These are phyloP conservation scores for Pelosia muscerda DNA, from an alignment of 2,888 invertebrate genomes.

Conservation along the genomic window DNA sequence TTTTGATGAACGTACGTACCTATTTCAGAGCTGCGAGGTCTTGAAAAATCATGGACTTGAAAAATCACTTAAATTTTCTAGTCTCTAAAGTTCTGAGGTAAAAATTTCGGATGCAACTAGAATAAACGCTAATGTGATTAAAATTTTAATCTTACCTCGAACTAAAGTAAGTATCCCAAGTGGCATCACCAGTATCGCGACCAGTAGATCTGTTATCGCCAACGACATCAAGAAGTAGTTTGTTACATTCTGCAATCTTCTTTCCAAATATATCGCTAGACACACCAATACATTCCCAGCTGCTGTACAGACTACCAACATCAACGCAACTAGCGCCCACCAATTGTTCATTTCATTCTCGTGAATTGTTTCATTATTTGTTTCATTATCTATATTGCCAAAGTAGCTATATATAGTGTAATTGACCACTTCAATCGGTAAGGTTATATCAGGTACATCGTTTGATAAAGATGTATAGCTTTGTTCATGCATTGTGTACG, in stretches of 20 bases:
- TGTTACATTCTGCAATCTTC: conserved; percentile 97
- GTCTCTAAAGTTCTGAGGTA: no score
- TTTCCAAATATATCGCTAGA: conserved; percentile 96
- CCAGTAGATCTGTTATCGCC: conserved; percentile 97
- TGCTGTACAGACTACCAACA: conserved; percentile 94
- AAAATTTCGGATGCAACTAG: not conserved
- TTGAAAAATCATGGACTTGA: no score
- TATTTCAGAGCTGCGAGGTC: no score
- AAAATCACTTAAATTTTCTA: no score
- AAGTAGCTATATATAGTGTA: conserved; percentile 43
- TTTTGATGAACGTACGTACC: no score
- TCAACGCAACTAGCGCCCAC: conserved; percentile 93
- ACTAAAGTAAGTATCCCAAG: conserved; percentile 94
- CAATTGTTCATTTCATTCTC: conserved; percentile 87
- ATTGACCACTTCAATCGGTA: conserved; percentile 41
- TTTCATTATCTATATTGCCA: conserved; percentile 52
- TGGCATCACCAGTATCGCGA: conserved; percentile 98
- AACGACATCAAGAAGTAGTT: conserved; percentile 98
- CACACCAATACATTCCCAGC: conserved; percentile 98
- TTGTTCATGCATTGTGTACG: conserved; percentile 76
- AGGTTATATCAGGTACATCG: conserved; percentile 40
- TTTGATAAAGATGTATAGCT: conserved; percentile 51
- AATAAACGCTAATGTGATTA: not conserved
- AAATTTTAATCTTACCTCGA: conserved; percentile 88
- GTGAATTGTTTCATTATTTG: conserved; percentile 56